Conservation (phyloP, 2,113 vertebrate genomes). For the Oenanthe oenanthe region DNA sequence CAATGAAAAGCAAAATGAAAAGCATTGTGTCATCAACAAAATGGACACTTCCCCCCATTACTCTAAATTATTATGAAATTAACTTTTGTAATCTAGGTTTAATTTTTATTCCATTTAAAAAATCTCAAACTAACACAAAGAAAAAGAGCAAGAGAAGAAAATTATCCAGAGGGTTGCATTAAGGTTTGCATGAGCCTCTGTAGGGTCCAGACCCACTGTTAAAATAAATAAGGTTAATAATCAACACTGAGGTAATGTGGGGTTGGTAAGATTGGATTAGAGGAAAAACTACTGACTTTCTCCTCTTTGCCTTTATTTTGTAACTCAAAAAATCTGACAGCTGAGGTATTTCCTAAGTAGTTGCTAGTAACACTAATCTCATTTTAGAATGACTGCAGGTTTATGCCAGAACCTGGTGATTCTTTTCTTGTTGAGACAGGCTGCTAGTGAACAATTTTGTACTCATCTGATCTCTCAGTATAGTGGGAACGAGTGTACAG, state of each 20-base stretch:
- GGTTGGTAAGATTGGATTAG: neutral
- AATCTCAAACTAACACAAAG: neutral
- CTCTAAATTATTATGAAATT: neutral
- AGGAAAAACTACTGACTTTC: neutral
- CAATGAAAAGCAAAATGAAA: neutral
- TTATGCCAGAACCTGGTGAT: neutral
- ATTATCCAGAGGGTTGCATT: neutral
- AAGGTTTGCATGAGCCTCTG: neutral
- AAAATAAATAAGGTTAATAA: neutral
- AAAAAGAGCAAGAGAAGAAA: neutral
- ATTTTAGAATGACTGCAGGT: neutral
- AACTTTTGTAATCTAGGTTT: neutral
- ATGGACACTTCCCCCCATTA: rapidly evolving
- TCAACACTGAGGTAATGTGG: neutral
- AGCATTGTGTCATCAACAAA: neutral
- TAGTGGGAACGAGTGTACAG: neutral
- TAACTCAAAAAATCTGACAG: neutral
- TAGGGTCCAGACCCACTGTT: neutral
- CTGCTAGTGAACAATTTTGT: neutral
- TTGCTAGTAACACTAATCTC: neutral
- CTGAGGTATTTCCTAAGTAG: neutral
- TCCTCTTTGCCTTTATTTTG: neutral
- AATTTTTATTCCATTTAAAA: neutral
- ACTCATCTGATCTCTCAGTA: neutral
- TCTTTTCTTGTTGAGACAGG: neutral